Conservation (phyloP, 2,888 invertebrate genomes). For the Zootermopsis nevadensis region DNA sequence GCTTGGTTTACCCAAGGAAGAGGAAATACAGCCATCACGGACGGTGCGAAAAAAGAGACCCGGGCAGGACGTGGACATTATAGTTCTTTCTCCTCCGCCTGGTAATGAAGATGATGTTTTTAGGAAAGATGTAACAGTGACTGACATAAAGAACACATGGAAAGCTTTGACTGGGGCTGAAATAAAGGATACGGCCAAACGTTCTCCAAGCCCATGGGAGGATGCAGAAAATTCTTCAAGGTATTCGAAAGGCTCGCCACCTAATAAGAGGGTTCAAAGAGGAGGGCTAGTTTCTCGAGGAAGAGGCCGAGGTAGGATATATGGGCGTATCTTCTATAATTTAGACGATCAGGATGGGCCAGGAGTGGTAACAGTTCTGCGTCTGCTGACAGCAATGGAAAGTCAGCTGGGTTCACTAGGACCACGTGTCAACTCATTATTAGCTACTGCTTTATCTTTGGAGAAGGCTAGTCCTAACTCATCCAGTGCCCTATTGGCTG, state of each 20-base stretch:
- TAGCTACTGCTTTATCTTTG: conserved; percentile 81
- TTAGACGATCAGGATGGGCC: background rate
- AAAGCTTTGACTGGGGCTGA: conserved; percentile 56
- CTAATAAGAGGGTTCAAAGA: background rate
- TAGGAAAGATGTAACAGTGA: conserved; percentile 56
- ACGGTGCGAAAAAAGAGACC: background rate
- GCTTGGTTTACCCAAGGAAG: conserved; percentile 66
- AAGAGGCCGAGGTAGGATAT: background rate
- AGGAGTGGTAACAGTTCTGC: conserved; percentile 71
- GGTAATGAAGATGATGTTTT: conserved; percentile 55
- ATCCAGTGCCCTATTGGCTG: conserved; percentile 77
- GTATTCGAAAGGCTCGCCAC: background rate
- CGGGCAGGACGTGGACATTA: background rate
- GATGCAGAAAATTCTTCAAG: conserved; percentile 54
- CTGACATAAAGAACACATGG: conserved; percentile 57
- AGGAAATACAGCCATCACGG: background rate
- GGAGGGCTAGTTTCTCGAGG: background rate
- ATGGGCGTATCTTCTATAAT: conserved; percentile 38
- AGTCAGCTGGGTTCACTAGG: conserved; percentile 87
- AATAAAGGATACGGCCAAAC: conserved; percentile 56
- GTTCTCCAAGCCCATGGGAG: conserved; percentile 63
- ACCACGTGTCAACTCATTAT: conserved; percentile 77
- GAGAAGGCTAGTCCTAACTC: conserved; percentile 81
- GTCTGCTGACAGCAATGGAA: conserved; percentile 83
- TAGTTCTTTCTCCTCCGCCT: conserved; percentile 50